Percentiles rank a stretch among this genome's conserved stretches.
Conservation (phyloP, 2,113 vertebrate species). For the Oncorhynchus clarkii region DNA sequence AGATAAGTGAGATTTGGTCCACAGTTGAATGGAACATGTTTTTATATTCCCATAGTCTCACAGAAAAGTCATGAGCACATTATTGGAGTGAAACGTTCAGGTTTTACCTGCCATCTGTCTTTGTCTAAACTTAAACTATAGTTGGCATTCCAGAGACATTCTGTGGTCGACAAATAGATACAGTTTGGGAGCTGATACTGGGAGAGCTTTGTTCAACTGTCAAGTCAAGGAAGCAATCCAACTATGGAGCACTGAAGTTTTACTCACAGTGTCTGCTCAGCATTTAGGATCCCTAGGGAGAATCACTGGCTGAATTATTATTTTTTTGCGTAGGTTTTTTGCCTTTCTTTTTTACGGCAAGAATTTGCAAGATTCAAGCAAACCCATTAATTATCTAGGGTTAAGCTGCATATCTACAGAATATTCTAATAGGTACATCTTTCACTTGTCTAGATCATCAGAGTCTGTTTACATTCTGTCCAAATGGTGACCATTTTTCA, state of each 20-base stretch:
- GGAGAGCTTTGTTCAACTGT: constrained; percentile 25
- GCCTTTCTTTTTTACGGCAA: neutral
- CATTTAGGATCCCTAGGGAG: neutral
- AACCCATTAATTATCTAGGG: neutral
- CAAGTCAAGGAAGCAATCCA: constrained; percentile 9
- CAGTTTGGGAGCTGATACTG: constrained; percentile 17
- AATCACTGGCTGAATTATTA: neutral
- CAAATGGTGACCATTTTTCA: neutral
- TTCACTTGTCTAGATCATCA: neutral
- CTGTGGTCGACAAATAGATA: neutral
- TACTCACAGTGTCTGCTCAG: neutral
- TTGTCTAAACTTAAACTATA: constrained; percentile 3
- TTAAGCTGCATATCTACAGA: too few relatives aligned
- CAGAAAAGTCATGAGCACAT: constrained; percentile 22
- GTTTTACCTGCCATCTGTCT: constrained; percentile 34
- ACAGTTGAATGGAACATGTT: constrained; percentile 16
- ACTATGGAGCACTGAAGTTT: too few relatives aligned
- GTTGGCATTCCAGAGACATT: constrained; percentile 38
- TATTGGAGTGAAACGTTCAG: constrained; percentile 34
- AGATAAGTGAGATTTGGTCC: constrained; percentile 18
- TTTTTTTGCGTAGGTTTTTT: neutral
- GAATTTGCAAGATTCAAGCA: neutral
- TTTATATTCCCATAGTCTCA: constrained; percentile 11
- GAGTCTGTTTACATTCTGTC: constrained; percentile 14
- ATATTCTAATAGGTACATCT: neutral